Evolutionary conservation across 2,113 vertebrate genomes (phyloP).

Genomic region (mouse (Mus musculus)): GRCm39 chr1:61383501-61384000

Average conservation of each 20-base stretch:
- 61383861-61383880: conserved; percentile 12
- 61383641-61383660: neutral
- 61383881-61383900: neutral
- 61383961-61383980: neutral
- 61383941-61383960: neutral
- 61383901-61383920: neutral
- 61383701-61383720: neutral
- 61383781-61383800: neutral
- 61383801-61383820: neutral
- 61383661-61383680: conserved; percentile 6
- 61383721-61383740: neutral
- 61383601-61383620: neutral
- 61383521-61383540: no score
- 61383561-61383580: neutral
- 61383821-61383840: neutral
- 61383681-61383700: neutral
- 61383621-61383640: neutral
- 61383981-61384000: neutral
- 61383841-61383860: neutral
- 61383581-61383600: neutral
- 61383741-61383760: neutral
- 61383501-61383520: no score
- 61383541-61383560: no score
- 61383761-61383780: neutral
- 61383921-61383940: neutral